Evolutionary conservation across 2,797 vertebrate species (phyloP), one percentile per base, ranked within the genome.

Genomic region (Sandelia bainsii): DNA sequence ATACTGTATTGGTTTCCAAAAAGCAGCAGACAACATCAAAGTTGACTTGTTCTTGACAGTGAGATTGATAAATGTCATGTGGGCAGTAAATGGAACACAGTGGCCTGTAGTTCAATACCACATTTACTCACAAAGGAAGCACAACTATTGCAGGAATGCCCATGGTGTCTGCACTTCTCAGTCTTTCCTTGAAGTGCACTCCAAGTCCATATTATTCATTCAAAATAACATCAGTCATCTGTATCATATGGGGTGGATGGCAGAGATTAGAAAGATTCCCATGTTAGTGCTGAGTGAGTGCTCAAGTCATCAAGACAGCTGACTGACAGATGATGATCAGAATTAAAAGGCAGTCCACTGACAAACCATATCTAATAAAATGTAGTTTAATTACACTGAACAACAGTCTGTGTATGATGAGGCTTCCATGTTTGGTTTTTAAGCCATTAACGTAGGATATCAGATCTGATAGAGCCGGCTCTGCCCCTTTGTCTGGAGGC

Each of bases 1-100:
- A 69, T 40, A 40, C 11, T 12, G 11, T 79, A 75, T 42, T 12
- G 57, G 67, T 32, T 78, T 79, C 50, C 70, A 34, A 75, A 65
- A 51, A 69, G 78, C 58, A 7, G 72, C 63, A 79, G 65, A 64
- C 46, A 46, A 64, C 83, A 87, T 85, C 82, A 83, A 80, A 86
- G 81, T 64, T 72, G 78, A 85, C 80, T 83, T 53, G 69, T 64
- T 83, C 64, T 65, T 69, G 78, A 87, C 82, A 79, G 65, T 16
- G 16, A 79, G 71, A 73, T 79, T 84, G 77, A 73, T 83, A 76
- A 58, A 72, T 72, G 82, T 73, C 67, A 69, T 80, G 75, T 77
- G 83, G 80, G 79, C 72, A 61, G 61, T 59, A 40, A 59, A 67
- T 62, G 62, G 72, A 80, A 62, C 68, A 69, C 59, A 62, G 53